Evolutionary conservation across 1,140 invertebrate genomes (phyloP).

Genomic region (Cyclargus thomasi): DNA sequence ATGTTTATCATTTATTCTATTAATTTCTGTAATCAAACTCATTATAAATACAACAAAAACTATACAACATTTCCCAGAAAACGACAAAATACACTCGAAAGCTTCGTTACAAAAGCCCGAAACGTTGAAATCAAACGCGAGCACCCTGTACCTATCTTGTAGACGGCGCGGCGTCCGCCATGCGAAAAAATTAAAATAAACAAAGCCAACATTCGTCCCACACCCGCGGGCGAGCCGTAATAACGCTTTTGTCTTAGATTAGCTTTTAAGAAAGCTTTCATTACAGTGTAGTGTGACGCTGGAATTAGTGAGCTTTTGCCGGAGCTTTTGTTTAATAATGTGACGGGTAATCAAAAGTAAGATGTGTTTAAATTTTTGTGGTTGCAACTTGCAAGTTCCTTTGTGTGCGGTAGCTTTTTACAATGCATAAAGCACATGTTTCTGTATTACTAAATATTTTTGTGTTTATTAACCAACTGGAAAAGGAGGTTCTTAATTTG

Average conservation of each 20-base stretch:
- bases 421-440: too few species aligned
- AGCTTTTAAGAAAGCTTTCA: slow-evolving; percentile 66
- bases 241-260: slow-evolving; percentile 72
- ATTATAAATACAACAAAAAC: too few species aligned
- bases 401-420: too few species aligned
- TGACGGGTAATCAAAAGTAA: slow-evolving; percentile 20
- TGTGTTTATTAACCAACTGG: too few species aligned
- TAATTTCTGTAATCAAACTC: too few species aligned
- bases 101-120: neutral
- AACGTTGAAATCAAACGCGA: slow-evolving; percentile 35
- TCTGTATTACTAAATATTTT: too few species aligned
- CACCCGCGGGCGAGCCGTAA: slow-evolving; percentile 59
- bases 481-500: too few species aligned
- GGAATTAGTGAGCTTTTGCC: slow-evolving; percentile 38
- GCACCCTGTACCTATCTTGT: slow-evolving; percentile 51
- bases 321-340: slow-evolving; percentile 18
- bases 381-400: too few species aligned
- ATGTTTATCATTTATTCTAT: too few species aligned
- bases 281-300: slow-evolving; percentile 46
- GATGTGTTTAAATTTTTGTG: slow-evolving; percentile 6
- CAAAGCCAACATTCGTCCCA: slow-evolving; percentile 63
- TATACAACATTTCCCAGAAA: neutral
- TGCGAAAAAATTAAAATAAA: slow-evolving; percentile 73
- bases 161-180: slow-evolving; percentile 52
- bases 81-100: neutral